These are phyloP conservation scores for Cepphus grylle DNA, from an alignment of 2,113 vertebrate genomes.

Conservation along the genomic window DNA sequence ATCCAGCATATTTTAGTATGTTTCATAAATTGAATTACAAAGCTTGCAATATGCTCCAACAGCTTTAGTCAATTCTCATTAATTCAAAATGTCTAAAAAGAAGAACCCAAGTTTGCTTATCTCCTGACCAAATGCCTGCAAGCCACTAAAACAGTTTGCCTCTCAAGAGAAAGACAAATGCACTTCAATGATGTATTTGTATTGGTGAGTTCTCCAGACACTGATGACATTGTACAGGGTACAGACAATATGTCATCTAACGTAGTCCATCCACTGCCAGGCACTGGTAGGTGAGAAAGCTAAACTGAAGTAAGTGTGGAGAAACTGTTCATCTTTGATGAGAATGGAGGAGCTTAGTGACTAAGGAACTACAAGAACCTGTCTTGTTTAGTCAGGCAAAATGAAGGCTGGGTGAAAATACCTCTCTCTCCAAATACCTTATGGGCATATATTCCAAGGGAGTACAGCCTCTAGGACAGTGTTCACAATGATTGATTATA, in stretches of 20 bases:
- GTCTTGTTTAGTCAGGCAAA: neutral
- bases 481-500: neutral
- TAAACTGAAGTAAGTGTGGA: neutral
- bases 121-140: neutral
- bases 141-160: neutral
- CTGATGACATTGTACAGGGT: neutral
- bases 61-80: neutral
- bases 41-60: neutral
- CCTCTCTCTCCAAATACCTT: neutral
- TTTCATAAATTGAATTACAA: neutral
- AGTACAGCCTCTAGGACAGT: neutral
- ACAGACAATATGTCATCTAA: neutral
- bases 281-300: neutral
- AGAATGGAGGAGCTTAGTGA: neutral
- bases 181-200: neutral
- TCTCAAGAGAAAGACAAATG: neutral
- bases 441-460: neutral
- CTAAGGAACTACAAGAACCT: neutral
- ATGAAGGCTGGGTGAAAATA: neutral
- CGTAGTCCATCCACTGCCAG: neutral
- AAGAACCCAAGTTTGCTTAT: neutral
- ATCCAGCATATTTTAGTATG: neutral
- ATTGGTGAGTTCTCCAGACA: neutral
- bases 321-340: neutral
- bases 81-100: neutral